Conservation (phyloP, 2,113 vertebrate genomes). For the Vidua macroura region DNA sequence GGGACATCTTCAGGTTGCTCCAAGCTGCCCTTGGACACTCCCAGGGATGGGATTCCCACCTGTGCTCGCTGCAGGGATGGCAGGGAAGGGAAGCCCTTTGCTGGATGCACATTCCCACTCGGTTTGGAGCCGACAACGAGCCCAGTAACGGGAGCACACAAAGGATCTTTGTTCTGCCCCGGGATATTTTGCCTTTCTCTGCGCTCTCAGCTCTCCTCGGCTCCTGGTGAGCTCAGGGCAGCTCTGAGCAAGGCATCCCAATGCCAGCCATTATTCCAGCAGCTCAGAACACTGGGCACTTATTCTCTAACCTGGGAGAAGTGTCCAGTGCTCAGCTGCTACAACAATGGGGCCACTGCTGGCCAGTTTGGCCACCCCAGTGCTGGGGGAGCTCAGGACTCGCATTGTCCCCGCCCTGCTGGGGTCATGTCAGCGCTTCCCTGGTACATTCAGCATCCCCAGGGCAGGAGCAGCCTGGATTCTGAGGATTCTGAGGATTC, state of each 20-base stretch:
- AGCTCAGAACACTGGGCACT: not conserved
- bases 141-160: constrained; percentile 6
- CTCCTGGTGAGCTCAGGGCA: constrained; percentile 12
- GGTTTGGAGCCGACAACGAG: not conserved
- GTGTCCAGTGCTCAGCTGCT: not conserved
- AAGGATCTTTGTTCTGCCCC: not conserved
- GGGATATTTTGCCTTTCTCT: not conserved
- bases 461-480: not conserved
- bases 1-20: not conserved
- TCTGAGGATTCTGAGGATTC: not conserved
- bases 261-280: not conserved
- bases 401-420: not conserved
- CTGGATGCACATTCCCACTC: not conserved
- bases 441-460: not conserved
- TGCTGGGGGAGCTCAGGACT: not conserved
- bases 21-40: not conserved
- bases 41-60: not conserved
- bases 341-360: not conserved
- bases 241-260: not conserved
- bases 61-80: not conserved
- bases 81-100: not conserved
- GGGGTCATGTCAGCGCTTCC: not conserved
- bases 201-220: not conserved
- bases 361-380: not conserved
- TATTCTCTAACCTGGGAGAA: constrained; percentile 41